Evolutionary conservation across 2,888 invertebrate genomes (phyloP), one percentile per base, ranked within the genome.

Genomic region (Hypselothyrea guttata): DNA sequence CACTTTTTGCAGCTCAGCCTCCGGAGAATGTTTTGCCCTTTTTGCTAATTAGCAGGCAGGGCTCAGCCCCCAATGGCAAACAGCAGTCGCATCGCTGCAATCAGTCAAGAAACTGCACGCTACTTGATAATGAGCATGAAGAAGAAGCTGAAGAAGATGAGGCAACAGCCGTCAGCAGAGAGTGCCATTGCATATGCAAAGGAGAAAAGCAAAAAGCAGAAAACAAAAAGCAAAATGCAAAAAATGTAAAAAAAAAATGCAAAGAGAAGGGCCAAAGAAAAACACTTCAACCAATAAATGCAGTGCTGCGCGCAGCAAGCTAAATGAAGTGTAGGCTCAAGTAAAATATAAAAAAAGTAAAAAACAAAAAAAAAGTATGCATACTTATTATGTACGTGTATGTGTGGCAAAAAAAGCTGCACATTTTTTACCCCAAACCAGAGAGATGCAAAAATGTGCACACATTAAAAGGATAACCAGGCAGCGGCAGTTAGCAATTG

Each of bases 271-370:
- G 60, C 31, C 42, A 62, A 51, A 63, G 56, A 62, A 59, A 83
- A 75, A 72, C 83, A 75, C 85, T 81, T 81, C 76, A 81, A 79
- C 71, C 73, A 79, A 84, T 84, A 81, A 78, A 83, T 82, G 79
- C 73, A 84, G 63, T 52, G 71, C 71, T 70, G 65, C 54, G 56
- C 69, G 53, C 68, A 42, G 57, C 61, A 69, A 75, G 71, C 83
- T 77, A 78, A 78, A 78, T 84, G 78, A 78, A 78, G 84, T 78
- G 78, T 82, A 71, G 75, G 84, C 82, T 71, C 69, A 66, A 82
- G 82, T 65, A 77, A 76, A 74, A 78, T 46, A 31, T 68, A 68
- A 60, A 60, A 57, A 54, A 49, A 53, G 54, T 35, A 48, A 28
- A 33, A 9, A 31, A 41, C 28, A 53, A 55, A 55, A 48, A 48